These are phyloP conservation scores for Nyctalus aviator DNA, from an alignment of 2,797 vertebrate species.

Conservation along the genomic window DNA sequence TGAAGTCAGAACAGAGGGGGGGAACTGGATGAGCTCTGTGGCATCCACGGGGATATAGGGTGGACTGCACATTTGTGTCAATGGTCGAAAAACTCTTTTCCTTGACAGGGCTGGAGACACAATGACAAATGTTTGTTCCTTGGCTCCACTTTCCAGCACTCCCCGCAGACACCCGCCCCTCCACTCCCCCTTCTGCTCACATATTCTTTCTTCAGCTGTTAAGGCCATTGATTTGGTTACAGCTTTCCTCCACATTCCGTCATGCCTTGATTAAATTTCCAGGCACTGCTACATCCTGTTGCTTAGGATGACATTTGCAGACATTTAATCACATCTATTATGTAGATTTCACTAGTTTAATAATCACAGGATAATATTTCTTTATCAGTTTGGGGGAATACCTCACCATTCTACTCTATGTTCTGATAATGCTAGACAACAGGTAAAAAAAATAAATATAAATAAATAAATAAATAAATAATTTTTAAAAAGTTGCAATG, in stretches of 20 bases:
- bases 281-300: conserved; percentile 76
- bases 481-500: neutral
- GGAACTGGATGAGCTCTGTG: conserved; percentile 72
- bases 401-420: neutral
- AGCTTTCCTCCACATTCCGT: conserved; percentile 72
- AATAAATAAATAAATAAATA: too few species aligned
- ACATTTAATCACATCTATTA: conserved; percentile 39
- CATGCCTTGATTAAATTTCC: conserved; percentile 82
- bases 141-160: conserved; percentile 75
- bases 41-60: conserved; percentile 73
- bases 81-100: conserved; percentile 72
- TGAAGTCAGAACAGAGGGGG: conserved; percentile 78
- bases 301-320: conserved; percentile 73
- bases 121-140: conserved; percentile 82
- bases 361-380: conserved; percentile 29
- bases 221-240: conserved; percentile 76
- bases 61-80: conserved; percentile 62
- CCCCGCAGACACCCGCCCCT: conserved; percentile 70
- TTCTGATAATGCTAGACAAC: neutral
- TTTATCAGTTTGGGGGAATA: neutral
- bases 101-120: conserved; percentile 77
- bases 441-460: neutral
- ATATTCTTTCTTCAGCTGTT: conserved; percentile 80
- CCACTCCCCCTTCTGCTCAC: conserved; percentile 66
- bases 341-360: conserved; percentile 44